Percentiles rank a stretch among this genome's conserved stretches.
Evolutionary conservation across 53 echinoderm and acorn worm genomes (phyloP).

Genomic region (Paelopatides confundens): DNA sequence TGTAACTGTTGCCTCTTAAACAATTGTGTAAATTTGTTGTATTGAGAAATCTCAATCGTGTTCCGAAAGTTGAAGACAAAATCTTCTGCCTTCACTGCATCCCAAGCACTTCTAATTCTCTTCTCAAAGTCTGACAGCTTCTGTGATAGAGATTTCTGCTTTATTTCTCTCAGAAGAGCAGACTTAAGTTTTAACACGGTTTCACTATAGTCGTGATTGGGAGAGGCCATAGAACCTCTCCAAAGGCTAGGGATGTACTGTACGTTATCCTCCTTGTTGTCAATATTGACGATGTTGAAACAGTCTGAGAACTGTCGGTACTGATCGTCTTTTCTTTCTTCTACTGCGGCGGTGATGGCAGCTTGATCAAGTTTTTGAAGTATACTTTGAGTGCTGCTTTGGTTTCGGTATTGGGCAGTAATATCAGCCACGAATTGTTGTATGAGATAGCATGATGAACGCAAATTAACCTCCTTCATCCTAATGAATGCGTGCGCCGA

Average conservation of each 20-base stretch:
- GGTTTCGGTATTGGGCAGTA: not conserved
- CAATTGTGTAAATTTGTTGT: constrained; percentile 17
- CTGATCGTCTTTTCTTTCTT: not conserved
- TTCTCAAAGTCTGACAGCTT: not conserved
- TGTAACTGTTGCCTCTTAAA: constrained; percentile 1
- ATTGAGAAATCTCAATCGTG: not conserved
- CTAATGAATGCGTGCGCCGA: constrained; percentile 20
- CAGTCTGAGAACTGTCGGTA: constrained; percentile 5
- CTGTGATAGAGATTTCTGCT: too few species aligned
- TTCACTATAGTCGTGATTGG: constrained; percentile 40
- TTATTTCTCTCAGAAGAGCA: not conserved
- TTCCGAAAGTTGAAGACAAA: constrained; percentile 6
- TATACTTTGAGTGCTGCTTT: not conserved
- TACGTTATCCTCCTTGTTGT: not conserved
- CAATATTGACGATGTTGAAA: too few species aligned
- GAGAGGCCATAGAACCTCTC: constrained; percentile 44
- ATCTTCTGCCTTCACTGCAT: not conserved
- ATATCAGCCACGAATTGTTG: constrained; percentile 36
- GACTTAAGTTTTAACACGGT: not conserved
- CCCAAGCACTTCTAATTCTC: not conserved
- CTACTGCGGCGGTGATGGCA: not conserved
- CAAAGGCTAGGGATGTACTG: constrained; percentile 42
- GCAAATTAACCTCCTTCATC: constrained; percentile 8
- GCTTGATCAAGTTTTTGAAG: constrained; percentile 14
- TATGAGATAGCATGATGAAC: not conserved